Evolutionary conservation across 2,797 vertebrate genomes (phyloP).

Genomic region (Glossophaga mutica): DNA sequence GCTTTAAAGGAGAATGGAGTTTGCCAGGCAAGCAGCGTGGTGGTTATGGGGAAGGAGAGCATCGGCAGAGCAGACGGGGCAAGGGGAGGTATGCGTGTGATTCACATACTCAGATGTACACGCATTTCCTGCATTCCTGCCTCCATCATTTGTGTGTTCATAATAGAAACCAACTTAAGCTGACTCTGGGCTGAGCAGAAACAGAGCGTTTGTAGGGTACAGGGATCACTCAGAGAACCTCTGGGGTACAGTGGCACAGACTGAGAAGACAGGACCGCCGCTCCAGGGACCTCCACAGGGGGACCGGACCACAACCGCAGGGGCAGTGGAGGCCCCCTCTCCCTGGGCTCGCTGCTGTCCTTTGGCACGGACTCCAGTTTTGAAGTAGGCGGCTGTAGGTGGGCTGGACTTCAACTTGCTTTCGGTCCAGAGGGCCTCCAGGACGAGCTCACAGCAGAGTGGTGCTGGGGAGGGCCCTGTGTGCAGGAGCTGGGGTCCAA

Average conservation of each 20-base stretch:
- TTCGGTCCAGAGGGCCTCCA: background rate
- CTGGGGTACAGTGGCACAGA: rapidly evolving
- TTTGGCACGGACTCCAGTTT: background rate
- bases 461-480: background rate
- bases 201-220: background rate
- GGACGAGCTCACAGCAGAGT: background rate
- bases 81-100: background rate
- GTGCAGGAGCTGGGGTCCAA: background rate
- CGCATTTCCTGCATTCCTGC: background rate
- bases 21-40: background rate
- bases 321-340: background rate
- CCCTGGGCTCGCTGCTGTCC: background rate
- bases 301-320: rapidly evolving
- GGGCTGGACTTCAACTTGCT: background rate
- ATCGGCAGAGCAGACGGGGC: rapidly evolving
- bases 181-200: background rate
- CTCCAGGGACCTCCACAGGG: background rate
- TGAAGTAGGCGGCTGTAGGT: background rate
- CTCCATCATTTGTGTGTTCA: background rate
- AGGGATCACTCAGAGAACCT: background rate
- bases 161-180: background rate
- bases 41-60: background rate
- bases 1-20: background rate
- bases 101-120: rapidly evolving
- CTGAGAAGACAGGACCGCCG: background rate